Conservation (phyloP, 2,888 invertebrate genomes). For the Barypeithes pellucidus region DNA sequence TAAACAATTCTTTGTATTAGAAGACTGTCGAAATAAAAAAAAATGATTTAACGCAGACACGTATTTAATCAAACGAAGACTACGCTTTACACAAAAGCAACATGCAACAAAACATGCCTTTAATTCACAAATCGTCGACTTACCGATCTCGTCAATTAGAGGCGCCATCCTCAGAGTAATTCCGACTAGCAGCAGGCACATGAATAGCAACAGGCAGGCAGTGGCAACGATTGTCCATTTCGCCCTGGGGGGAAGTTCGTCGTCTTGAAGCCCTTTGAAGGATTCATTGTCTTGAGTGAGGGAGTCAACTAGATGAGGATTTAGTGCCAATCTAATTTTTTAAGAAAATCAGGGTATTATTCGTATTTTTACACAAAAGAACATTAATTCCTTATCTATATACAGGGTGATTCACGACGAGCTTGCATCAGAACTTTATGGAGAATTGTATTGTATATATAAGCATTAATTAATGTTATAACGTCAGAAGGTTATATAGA, state of each 20-base stretch:
- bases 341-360: no score
- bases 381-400: no score
- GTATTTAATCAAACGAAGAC: no score
- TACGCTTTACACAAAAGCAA: background rate
- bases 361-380: no score
- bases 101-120: background rate
- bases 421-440: no score
- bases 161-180: slow-evolving; percentile 95
- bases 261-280: slow-evolving; percentile 75
- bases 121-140: slow-evolving; percentile 67
- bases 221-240: slow-evolving; percentile 94
- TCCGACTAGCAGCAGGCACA: slow-evolving; percentile 92
- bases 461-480: no score
- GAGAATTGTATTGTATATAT: no score
- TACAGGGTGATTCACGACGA: no score
- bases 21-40: no score
- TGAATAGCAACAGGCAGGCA: slow-evolving; percentile 88
- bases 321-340: slow-evolving; percentile 54
- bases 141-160: slow-evolving; percentile 96
- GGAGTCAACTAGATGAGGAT: slow-evolving; percentile 56
- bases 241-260: slow-evolving; percentile 87
- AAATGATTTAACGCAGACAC: no score
- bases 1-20: no score
- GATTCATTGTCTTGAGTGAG: slow-evolving; percentile 57
- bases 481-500: no score